Conservation (phyloP, 2,888 invertebrate species). For the Geophilus truncorum region DNA sequence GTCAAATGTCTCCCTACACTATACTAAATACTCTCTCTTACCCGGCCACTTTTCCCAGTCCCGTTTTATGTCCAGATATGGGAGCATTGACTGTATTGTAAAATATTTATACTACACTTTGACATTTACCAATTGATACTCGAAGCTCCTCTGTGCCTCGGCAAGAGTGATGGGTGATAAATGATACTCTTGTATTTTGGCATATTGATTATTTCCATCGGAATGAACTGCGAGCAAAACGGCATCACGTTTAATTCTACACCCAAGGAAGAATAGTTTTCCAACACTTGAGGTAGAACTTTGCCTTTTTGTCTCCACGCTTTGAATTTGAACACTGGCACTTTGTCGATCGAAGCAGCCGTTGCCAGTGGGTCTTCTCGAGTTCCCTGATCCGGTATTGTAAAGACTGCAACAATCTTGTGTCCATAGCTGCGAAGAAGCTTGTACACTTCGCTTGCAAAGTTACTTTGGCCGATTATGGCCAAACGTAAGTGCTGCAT, state of each 20-base stretch:
- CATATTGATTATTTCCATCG: slow-evolving; percentile 88
- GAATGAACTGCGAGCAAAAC: slow-evolving; percentile 95
- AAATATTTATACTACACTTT: slow-evolving; percentile 46
- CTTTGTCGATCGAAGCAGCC: slow-evolving; percentile 68
- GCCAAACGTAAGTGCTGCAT: slow-evolving; percentile 56
- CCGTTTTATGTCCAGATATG: no score
- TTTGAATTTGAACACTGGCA: slow-evolving; percentile 85
- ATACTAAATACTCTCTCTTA: no score
- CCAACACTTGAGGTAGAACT: slow-evolving; percentile 73
- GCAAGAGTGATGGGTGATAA: slow-evolving; percentile 92
- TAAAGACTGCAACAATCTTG: slow-evolving; percentile 86
- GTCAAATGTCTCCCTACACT: no score
- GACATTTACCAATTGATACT: slow-evolving; percentile 81
- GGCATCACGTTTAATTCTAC: slow-evolving; percentile 92
- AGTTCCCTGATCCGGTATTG: slow-evolving; percentile 84
- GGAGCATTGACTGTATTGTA: no score
- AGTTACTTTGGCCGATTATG: slow-evolving; percentile 90
- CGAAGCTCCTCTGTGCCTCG: slow-evolving; percentile 87
- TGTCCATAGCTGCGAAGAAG: slow-evolving; percentile 72
- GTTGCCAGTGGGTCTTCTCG: slow-evolving; percentile 84
- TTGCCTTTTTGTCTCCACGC: slow-evolving; percentile 83
- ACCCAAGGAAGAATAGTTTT: slow-evolving; percentile 72
- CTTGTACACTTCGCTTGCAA: slow-evolving; percentile 91
- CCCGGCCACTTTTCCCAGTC: no score
- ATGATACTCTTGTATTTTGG: slow-evolving; percentile 83